phyloP scores from a whole-genome alignment of 2,113 vertebrate genomes.

The Gavialis gangeticus region DNA sequence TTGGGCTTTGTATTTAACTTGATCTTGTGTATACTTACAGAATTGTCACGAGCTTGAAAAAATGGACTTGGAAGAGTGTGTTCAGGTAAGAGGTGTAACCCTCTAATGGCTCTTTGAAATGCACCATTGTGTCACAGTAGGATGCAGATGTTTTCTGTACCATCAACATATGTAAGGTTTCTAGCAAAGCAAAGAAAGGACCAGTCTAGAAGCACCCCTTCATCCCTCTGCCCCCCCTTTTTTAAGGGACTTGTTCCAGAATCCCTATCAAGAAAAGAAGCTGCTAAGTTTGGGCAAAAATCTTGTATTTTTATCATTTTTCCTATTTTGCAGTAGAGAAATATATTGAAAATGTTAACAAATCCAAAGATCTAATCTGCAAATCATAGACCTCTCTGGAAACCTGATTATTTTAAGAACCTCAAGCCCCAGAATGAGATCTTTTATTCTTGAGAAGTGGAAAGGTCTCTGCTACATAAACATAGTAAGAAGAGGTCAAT shows the following conservation, averaged over 20 bases:
- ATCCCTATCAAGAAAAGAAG: background rate
- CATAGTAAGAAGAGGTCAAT: background rate
- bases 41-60: slow-evolving; percentile 99
- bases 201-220: no score
- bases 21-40: slow-evolving; percentile 71
- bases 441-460: fast-evolving
- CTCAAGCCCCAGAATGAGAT: background rate
- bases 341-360: background rate
- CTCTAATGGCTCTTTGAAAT: no score
- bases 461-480: background rate
- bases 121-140: no score
- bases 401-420: background rate
- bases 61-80: slow-evolving; percentile 99
- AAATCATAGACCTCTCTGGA: fast-evolving
- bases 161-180: no score
- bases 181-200: no score
- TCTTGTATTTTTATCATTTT: background rate
- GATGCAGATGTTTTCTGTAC: no score
- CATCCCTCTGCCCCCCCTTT: no score
- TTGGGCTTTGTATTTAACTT: background rate
- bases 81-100: slow-evolving; percentile 85
- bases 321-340: fast-evolving
- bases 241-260: fast-evolving
- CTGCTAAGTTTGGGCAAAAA: background rate
- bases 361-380: background rate